These are phyloP conservation scores for Cassiopea andromeda DNA, from an alignment of 30 jellyfish, hydroid and myxozoan species.

Conservation along the genomic window DNA sequence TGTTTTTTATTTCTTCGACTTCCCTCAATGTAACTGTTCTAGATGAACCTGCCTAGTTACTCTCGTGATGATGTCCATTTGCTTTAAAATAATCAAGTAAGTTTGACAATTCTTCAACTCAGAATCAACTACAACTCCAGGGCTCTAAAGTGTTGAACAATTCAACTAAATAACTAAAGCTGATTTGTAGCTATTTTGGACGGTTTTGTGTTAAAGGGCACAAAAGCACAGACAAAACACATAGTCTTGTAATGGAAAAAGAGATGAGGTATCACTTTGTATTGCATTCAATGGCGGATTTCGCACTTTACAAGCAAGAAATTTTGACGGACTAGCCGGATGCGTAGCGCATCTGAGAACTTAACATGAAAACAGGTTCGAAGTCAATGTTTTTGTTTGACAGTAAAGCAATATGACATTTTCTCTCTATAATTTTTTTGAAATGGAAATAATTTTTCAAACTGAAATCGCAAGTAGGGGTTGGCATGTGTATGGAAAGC, in stretches of 20 bases:
- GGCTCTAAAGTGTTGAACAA: neutral
- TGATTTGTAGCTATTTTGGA: neutral
- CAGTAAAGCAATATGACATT: neutral
- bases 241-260: neutral
- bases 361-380: neutral
- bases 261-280: neutral
- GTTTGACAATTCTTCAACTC: slow-evolving; percentile 2
- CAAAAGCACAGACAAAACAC: neutral
- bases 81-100: slow-evolving; percentile 1
- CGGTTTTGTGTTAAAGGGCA: neutral
- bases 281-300: neutral
- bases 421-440: neutral
- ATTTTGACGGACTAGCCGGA: neutral
- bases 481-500: slow-evolving; percentile 48
- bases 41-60: neutral
- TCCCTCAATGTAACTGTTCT: slow-evolving; percentile 5
- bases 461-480: slow-evolving; percentile 31
- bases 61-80: neutral
- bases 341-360: neutral
- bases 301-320: neutral
- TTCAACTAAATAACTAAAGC: neutral
- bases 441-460: neutral
- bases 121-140: neutral
- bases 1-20: slow-evolving; percentile 6
- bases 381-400: neutral